Percentiles rank a stretch among this genome's conserved stretches.
These are phyloP conservation scores for Bujurquina vittata DNA, from an alignment of 2,113 vertebrate species.

Conservation along the genomic window DNA sequence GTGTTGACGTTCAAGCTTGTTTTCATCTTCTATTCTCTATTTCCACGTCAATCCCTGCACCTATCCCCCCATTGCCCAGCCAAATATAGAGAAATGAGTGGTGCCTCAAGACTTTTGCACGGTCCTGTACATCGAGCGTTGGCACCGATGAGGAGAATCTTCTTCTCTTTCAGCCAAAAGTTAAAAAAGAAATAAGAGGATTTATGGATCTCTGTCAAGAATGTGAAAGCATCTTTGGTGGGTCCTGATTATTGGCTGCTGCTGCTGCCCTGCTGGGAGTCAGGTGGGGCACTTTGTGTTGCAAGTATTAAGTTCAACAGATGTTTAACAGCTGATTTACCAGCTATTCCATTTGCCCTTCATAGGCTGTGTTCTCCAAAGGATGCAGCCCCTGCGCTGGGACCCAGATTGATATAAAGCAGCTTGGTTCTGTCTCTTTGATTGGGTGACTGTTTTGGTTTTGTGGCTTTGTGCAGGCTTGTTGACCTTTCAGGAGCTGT, in stretches of 20 bases:
- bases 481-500: conserved; percentile 87
- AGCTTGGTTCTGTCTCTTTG: neutral
- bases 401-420: neutral
- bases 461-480: conserved; percentile 75
- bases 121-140: neutral
- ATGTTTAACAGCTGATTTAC: neutral
- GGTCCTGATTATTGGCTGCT: neutral
- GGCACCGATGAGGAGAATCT: neutral
- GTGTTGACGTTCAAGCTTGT: neutral
- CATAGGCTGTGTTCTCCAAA: neutral
- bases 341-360: neutral
- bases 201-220: fast-evolving
- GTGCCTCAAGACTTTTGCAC: neutral
- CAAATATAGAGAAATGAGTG: neutral
- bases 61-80: no score
- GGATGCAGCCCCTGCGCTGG: neutral
- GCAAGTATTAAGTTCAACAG: neutral
- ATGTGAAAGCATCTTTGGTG: neutral
- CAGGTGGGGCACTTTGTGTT: neutral
- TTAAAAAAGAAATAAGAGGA: neutral
- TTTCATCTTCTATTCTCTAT: neutral
- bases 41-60: neutral
- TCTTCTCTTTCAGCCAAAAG: no score
- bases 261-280: neutral
- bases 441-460: neutral